These are phyloP conservation scores for Euclidia mi DNA, from an alignment of 2,888 invertebrate genomes.

Conservation along the genomic window DNA sequence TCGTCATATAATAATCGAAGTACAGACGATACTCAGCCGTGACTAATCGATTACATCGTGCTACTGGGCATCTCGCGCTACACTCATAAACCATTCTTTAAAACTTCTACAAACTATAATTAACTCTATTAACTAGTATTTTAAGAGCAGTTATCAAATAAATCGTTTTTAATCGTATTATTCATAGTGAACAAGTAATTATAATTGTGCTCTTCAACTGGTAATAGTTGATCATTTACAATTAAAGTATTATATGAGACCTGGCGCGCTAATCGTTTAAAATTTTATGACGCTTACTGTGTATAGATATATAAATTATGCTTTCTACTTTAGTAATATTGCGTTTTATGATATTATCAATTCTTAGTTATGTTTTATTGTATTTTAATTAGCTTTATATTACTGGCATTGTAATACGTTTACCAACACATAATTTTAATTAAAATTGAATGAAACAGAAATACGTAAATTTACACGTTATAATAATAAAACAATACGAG, in stretches of 20 bases:
- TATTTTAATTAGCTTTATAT: too few species aligned
- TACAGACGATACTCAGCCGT: conserved; percentile 66
- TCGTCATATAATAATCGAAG: conserved; percentile 64
- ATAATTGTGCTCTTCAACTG: conserved; percentile 53
- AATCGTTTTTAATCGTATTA: conserved; percentile 27
- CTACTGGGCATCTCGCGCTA: conserved; percentile 72
- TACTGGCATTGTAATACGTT: too few species aligned
- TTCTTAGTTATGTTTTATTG: too few species aligned
- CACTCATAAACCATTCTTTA: conserved; percentile 52
- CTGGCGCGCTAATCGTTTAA: conserved; percentile 36
- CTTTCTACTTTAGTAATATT: not conserved
- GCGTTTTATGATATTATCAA: not conserved
- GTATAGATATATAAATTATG: conserved; percentile 17
- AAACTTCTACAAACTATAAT: conserved; percentile 36
- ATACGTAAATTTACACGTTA: too few species aligned
- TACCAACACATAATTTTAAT: too few species aligned
- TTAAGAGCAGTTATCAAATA: conserved; percentile 36
- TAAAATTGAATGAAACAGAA: too few species aligned
- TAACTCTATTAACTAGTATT: conserved; percentile 36
- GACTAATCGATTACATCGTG: conserved; percentile 76
- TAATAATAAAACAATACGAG: too few species aligned
- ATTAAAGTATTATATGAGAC: conserved; percentile 48
- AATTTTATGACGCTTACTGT: conserved; percentile 37
- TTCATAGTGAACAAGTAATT: conserved; percentile 48
- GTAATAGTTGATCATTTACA: conserved; percentile 63